Conservation (phyloP, 2,888 invertebrate genomes). For the Yponomeuta sedellus region DNA sequence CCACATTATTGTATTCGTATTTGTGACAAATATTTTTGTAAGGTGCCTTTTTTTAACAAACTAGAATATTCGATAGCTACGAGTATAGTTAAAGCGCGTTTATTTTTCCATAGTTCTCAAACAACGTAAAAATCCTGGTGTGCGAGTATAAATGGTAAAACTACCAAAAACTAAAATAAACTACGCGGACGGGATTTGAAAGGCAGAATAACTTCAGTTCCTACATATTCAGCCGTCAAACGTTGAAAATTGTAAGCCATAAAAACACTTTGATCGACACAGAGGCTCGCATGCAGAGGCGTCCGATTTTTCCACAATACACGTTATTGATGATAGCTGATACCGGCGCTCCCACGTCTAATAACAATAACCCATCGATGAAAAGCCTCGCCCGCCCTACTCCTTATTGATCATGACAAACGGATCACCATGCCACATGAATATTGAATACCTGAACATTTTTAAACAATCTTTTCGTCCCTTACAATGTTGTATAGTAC, state of each 20-base stretch:
- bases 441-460: not conserved
- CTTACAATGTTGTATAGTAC: not conserved
- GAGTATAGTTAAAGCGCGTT: too few species aligned
- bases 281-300: not conserved
- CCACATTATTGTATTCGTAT: too few species aligned
- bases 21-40: too few species aligned
- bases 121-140: too few species aligned
- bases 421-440: not conserved
- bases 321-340: slow-evolving; percentile 54
- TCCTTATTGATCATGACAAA: slow-evolving; percentile 1
- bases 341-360: slow-evolving; percentile 55
- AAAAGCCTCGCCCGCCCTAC: slow-evolving; percentile 32
- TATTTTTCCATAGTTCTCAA: too few species aligned
- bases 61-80: too few species aligned
- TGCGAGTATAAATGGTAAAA: too few species aligned
- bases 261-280: not conserved
- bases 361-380: slow-evolving; percentile 71
- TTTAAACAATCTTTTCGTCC: not conserved
- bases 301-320: slow-evolving; percentile 23
- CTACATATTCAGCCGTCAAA: not conserved
- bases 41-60: too few species aligned
- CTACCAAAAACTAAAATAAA: too few species aligned
- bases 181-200: too few species aligned
- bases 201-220: not conserved
- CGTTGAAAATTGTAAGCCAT: not conserved